phyloP scores from a whole-genome alignment of 2,797 vertebrate genomes.

The Macrochelys suwanniensis region DNA sequence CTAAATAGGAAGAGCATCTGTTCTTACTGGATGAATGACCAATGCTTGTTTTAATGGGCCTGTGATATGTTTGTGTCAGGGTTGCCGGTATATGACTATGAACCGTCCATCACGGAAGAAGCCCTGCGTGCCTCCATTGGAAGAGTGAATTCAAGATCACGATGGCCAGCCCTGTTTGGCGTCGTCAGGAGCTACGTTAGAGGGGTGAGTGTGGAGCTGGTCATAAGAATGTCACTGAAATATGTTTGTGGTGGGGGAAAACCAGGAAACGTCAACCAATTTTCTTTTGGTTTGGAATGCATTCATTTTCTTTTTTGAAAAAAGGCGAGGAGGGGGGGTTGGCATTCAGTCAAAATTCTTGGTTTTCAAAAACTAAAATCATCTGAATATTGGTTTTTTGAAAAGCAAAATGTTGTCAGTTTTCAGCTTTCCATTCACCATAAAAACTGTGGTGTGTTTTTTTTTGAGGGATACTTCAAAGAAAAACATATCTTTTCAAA shows the following conservation, averaged over 20 bases:
- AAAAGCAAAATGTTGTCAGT: neutral
- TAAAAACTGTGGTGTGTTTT: neutral
- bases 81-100: slow-evolving; percentile 74
- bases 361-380: neutral
- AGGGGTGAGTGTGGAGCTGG: slow-evolving; percentile 47
- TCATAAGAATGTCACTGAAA: fast-evolving
- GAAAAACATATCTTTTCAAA: neutral
- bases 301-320: neutral
- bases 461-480: neutral
- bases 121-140: slow-evolving; percentile 75
- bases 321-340: no score
- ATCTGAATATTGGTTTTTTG: neutral
- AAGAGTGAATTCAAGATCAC: slow-evolving; percentile 68
- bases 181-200: slow-evolving; percentile 54
- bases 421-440: neutral
- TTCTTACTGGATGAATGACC: fast-evolving
- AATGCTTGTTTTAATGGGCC: neutral
- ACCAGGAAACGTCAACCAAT: neutral
- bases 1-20: fast-evolving
- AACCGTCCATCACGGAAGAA: slow-evolving; percentile 40
- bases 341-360: neutral
- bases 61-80: slow-evolving; percentile 35
- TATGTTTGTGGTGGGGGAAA: neutral
- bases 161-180: slow-evolving; percentile 69
- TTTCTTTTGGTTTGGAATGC: neutral